phyloP scores from a whole-genome alignment of 2,797 vertebrate genomes.

The Fratercula arctica region DNA sequence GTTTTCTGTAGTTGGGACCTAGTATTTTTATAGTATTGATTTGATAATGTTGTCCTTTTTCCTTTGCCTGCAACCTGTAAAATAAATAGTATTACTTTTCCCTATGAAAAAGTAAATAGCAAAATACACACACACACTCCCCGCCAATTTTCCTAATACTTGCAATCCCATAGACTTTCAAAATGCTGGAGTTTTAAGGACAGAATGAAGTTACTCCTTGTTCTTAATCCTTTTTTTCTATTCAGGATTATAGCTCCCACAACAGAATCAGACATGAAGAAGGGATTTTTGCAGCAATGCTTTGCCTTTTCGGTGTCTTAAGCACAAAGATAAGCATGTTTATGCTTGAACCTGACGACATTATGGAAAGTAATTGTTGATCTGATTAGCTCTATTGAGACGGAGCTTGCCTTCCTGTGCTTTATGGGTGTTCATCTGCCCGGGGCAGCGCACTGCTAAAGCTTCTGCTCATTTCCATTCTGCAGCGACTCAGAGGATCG shows the following conservation, averaged over 20 bases:
- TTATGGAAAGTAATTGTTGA: slow-evolving; percentile 52
- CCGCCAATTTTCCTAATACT: background rate
- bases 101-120: background rate
- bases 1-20: background rate
- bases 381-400: slow-evolving; percentile 48
- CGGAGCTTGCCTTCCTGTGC: slow-evolving; percentile 34
- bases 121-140: background rate
- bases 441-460: background rate
- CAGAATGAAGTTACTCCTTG: background rate
- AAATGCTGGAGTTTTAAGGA: background rate
- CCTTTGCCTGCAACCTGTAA: background rate
- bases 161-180: background rate
- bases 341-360: slow-evolving; percentile 58
- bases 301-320: background rate
- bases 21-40: background rate
- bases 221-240: background rate
- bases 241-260: background rate
- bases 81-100: background rate
- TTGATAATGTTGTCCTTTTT: background rate
- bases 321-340: slow-evolving; percentile 53
- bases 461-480: slow-evolving; percentile 19
- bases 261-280: background rate
- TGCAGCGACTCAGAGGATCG: background rate
- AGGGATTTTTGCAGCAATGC: background rate
- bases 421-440: slow-evolving; percentile 53